phyloP scores from a whole-genome alignment of 2,888 invertebrate species.

The Choreutis nemorana region DNA sequence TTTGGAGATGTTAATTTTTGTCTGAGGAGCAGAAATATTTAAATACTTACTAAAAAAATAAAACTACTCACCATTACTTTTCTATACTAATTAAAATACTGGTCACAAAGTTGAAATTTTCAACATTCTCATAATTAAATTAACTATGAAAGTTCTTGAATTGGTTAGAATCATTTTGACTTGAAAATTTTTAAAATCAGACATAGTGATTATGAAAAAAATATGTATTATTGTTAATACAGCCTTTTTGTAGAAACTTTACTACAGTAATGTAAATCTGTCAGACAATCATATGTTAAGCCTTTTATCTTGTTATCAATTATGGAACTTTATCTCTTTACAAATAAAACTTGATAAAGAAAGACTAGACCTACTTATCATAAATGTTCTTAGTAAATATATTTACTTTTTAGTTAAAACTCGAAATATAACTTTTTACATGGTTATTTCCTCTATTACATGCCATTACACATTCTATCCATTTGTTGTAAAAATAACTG shows the following conservation, averaged over 20 bases:
- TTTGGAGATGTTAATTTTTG: constrained; percentile 99
- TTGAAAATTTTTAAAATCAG: constrained; percentile 30
- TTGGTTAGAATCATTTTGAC: constrained; percentile 42
- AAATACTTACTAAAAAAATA: constrained; percentile 13
- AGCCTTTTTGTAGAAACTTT: constrained; percentile 29
- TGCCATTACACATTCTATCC: too few species aligned
- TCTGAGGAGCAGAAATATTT: constrained; percentile 67
- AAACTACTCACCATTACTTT: constrained; percentile 42
- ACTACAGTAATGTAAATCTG: constrained; percentile 29
- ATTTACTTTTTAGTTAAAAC: too few species aligned
- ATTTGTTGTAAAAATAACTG: too few species aligned
- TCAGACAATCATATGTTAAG: constrained; percentile 33
- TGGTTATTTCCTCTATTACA: too few species aligned
- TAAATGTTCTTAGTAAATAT: too few species aligned
- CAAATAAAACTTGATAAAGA: constrained; percentile 56
- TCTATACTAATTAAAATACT: constrained; percentile 16
- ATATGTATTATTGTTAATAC: constrained; percentile 20
- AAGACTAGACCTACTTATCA: too few species aligned
- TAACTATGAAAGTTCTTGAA: constrained; percentile 41
- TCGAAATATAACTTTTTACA: too few species aligned
- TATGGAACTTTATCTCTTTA: constrained; percentile 27
- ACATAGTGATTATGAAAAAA: constrained; percentile 34
- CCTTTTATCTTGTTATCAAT: constrained; percentile 6
- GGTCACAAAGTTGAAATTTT: constrained; percentile 42
- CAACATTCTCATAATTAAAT: constrained; percentile 29